These are phyloP conservation scores for Reticulitermes lucifugus DNA, from an alignment of 2,888 invertebrate genomes.

Conservation along the genomic window DNA sequence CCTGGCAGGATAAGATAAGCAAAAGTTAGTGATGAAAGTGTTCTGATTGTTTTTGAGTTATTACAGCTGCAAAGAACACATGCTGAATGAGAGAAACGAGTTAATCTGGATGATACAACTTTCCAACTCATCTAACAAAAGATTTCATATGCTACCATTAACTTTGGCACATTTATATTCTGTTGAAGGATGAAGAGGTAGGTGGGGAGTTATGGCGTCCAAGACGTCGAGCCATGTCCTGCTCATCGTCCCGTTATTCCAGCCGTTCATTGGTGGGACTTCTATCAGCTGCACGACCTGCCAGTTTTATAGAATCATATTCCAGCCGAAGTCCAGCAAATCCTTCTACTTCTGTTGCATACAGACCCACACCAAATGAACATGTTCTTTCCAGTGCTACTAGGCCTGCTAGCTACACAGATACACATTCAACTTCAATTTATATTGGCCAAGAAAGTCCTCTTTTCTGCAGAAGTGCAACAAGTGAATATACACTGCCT, in stretches of 20 bases:
- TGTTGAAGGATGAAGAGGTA: constrained; percentile 59
- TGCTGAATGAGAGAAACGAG: too few species aligned
- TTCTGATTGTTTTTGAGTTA: too few species aligned
- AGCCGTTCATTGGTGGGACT: constrained; percentile 53
- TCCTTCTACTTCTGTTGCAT: constrained; percentile 6
- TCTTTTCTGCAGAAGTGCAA: not conserved
- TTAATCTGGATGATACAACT: too few species aligned
- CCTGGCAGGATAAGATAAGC: too few species aligned
- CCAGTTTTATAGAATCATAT: constrained; percentile 47
- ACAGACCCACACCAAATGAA: constrained; percentile 15
- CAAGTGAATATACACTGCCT: constrained; percentile 30
- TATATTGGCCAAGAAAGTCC: not conserved
- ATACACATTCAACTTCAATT: constrained; percentile 7
- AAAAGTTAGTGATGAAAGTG: too few species aligned
- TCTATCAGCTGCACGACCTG: constrained; percentile 47
- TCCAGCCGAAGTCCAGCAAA: constrained; percentile 14
- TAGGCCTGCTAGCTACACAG: constrained; percentile 33
- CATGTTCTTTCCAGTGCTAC: not conserved
- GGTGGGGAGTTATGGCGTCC: constrained; percentile 60
- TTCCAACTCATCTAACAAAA: too few species aligned
- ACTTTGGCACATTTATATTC: not conserved
- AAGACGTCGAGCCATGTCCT: constrained; percentile 54
- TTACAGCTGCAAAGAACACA: too few species aligned
- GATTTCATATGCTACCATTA: too few species aligned
- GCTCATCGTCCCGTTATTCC: constrained; percentile 49